Evolutionary conservation across 2,888 invertebrate species (phyloP).

Genomic region (Entomobrya multifasciata): DNA sequence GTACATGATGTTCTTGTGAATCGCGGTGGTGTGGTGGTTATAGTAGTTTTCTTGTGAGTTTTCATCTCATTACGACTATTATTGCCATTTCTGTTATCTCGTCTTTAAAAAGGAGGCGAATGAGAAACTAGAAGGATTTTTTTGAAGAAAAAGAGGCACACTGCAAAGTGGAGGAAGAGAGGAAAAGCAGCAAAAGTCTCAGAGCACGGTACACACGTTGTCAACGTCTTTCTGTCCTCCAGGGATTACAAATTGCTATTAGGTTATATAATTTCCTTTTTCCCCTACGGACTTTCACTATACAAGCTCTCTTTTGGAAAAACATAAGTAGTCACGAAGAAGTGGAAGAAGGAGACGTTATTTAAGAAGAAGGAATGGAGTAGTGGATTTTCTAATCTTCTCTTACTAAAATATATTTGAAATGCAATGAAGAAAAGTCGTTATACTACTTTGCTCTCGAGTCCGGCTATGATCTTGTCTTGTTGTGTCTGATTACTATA

Average conservation of each 20-base stretch:
- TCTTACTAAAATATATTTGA: not conserved
- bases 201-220: conserved; percentile 42
- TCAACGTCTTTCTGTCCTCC: conserved; percentile 53
- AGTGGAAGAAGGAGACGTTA: not conserved
- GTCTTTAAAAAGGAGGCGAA: not conserved
- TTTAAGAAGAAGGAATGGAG: not conserved
- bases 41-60: conserved; percentile 19
- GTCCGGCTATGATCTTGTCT: not conserved
- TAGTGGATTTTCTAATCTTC: conserved; percentile 37
- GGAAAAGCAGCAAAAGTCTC: not conserved
- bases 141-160: not conserved
- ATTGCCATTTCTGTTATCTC: not conserved
- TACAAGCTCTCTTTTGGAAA: not conserved
- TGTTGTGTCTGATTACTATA: not conserved
- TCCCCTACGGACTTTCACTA: conserved; percentile 1
- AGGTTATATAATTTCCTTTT: conserved; percentile 66
- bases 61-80: conserved; percentile 58
- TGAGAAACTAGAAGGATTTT: conserved; percentile 13
- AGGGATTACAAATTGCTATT: conserved; percentile 69
- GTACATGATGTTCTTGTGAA: not conserved
- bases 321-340: conserved; percentile 8
- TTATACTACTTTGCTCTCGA: not conserved
- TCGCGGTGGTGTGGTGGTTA: not conserved
- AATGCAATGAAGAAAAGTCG: conserved; percentile 4
- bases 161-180: not conserved